A percentile compares a stretch with the other conserved stretches of the same genome.
phyloP scores from a whole-genome alignment of 2,888 invertebrate genomes.

The Lasioglossum figueresi region DNA sequence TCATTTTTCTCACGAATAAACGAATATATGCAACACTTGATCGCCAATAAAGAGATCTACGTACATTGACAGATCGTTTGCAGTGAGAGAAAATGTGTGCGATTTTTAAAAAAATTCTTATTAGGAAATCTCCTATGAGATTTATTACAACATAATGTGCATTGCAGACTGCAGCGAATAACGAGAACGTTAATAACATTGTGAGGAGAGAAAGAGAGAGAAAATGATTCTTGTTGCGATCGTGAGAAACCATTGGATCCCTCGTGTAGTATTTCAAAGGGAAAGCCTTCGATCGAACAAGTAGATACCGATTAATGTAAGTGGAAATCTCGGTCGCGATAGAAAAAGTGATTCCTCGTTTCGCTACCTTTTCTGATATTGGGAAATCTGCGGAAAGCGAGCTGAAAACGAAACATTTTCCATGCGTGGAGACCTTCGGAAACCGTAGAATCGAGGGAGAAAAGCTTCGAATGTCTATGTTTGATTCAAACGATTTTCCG shows the following conservation, averaged over 20 bases:
- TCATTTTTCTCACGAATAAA: too few relatives aligned
- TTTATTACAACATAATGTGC: too few relatives aligned
- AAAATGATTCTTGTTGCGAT: not conserved
- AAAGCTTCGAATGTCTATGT: not conserved
- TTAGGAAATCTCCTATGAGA: too few relatives aligned
- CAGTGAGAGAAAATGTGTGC: too few relatives aligned
- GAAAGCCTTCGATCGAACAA: constrained; percentile 51
- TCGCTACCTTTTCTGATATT: constrained; percentile 40
- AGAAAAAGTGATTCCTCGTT: constrained; percentile 30
- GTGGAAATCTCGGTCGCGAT: constrained; percentile 56
- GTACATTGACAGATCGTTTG: too few relatives aligned
- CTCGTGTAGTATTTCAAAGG: constrained; percentile 26
- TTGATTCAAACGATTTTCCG: not conserved
- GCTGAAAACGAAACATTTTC: constrained; percentile 1
- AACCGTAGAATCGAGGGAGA: not conserved
- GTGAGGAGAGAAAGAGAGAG: too few relatives aligned
- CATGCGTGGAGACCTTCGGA: not conserved
- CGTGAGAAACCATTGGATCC: constrained; percentile 2
- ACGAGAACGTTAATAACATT: too few relatives aligned
- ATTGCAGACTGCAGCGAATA: too few relatives aligned
- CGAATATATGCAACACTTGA: not conserved
- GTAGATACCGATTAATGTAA: constrained; percentile 26
- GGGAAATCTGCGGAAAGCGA: constrained; percentile 38
- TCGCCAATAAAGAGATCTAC: too few relatives aligned
- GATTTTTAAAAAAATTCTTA: too few relatives aligned